phyloP scores from a whole-genome alignment of 2,797 vertebrate genomes.

The Lutjanus campechanus region DNA sequence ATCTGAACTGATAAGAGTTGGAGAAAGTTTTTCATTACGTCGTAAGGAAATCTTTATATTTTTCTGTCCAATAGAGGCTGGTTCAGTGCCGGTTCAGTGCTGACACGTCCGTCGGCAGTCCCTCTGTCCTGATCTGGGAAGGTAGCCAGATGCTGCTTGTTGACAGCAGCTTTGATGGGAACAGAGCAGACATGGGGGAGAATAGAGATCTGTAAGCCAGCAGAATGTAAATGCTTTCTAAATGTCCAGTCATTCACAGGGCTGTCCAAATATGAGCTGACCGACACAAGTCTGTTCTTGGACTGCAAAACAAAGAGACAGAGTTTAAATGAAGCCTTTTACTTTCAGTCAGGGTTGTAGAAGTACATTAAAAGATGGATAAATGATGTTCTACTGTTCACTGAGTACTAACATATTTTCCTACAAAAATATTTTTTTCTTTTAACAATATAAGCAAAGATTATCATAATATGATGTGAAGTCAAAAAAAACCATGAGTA shows the following conservation, averaged over 20 bases:
- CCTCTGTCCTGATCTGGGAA: constrained; percentile 55
- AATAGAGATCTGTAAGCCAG: constrained; percentile 40
- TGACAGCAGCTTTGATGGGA: constrained; percentile 65
- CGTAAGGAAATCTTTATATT: constrained; percentile 28
- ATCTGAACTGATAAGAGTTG: constrained; percentile 51
- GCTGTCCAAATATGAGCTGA: constrained; percentile 14
- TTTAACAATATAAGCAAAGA: too few species aligned
- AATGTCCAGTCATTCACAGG: constrained; percentile 42
- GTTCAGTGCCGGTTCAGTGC: constrained; percentile 15
- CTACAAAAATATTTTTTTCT: too few species aligned
- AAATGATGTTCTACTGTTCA: too few species aligned
- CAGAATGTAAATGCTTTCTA: constrained; percentile 52
- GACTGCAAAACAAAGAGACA: not conserved
- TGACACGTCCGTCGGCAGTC: constrained; percentile 33
- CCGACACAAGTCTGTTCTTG: not conserved
- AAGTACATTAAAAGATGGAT: not conserved
- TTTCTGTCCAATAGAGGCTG: constrained; percentile 20
- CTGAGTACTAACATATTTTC: not conserved
- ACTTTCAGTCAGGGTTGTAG: not conserved
- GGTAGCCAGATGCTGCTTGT: constrained; percentile 54
- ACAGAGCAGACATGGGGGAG: constrained; percentile 46
- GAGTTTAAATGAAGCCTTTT: not conserved
- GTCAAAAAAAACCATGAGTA: too few species aligned
- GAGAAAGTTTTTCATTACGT: constrained; percentile 30
- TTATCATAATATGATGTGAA: too few species aligned